These are phyloP conservation scores for Xyrauchen texanus DNA, from an alignment of 2,113 vertebrate species.

Conservation along the genomic window DNA sequence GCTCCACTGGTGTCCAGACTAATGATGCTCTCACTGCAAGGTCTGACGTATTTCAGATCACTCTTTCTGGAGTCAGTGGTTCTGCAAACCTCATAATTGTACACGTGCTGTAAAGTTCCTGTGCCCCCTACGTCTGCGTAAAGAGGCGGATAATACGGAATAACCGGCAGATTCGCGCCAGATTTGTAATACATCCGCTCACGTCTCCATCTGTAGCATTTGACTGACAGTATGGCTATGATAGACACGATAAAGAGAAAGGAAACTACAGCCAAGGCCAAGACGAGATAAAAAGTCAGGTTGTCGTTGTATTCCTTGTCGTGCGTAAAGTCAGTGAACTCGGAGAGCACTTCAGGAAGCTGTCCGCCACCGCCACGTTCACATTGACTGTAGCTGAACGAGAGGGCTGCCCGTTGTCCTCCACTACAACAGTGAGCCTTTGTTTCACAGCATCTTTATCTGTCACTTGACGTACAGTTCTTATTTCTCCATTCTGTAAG, in stretches of 20 bases:
- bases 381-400: slow-evolving; percentile 60
- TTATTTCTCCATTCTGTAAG: slow-evolving; percentile 57
- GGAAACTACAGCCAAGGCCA: neutral
- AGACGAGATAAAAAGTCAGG: neutral
- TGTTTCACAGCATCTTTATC: slow-evolving; percentile 57
- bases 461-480: slow-evolving; percentile 50
- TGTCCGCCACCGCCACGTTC: slow-evolving; percentile 50
- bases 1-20: slow-evolving; percentile 38
- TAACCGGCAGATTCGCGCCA: neutral
- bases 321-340: slow-evolving; percentile 48
- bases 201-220: neutral
- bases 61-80: neutral
- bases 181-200: neutral
- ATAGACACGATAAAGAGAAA: slow-evolving; percentile 4
- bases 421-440: slow-evolving; percentile 50
- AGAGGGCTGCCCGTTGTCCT: slow-evolving; percentile 57
- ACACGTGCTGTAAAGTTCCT: neutral
- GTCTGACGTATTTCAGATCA: neutral
- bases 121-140: neutral
- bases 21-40: neutral
- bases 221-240: neutral
- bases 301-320: slow-evolving; percentile 4
- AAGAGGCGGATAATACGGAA: neutral
- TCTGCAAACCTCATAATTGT: slow-evolving; percentile 1
- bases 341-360: slow-evolving; percentile 55